Conservation (phyloP, 2,113 vertebrate genomes). For the Silurus glanis region DNA sequence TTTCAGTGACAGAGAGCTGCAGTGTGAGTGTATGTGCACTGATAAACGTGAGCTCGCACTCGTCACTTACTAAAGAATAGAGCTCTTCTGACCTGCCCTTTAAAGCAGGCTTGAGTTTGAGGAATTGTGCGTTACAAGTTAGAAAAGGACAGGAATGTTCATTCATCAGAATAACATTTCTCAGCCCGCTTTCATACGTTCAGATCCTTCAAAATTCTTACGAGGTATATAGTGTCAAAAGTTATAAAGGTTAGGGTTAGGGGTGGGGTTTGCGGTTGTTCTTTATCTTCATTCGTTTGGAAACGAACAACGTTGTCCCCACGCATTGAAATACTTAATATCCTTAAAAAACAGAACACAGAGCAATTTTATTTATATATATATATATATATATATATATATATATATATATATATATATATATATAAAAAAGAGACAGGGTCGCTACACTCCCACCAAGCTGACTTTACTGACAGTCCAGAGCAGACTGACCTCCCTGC, state of each 20-base stretch:
- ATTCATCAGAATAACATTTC: conserved; percentile 19
- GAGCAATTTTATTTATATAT: background rate
- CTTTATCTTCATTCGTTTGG: background rate
- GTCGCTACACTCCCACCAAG: background rate
- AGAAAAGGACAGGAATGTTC: conserved; percentile 5
- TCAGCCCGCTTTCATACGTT: background rate
- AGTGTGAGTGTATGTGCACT: conserved; percentile 25
- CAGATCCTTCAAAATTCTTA: background rate
- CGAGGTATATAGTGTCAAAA: too few species aligned
- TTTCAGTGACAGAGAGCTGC: conserved; percentile 33
- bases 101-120: conserved; percentile 16
- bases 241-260: background rate
- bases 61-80: conserved; percentile 37
- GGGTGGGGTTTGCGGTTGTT: background rate
- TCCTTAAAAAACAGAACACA: background rate
- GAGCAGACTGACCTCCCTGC: conserved; percentile 34
- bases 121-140: conserved; percentile 5
- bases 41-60: conserved; percentile 31
- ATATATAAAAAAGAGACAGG: background rate
- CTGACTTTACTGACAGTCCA: conserved; percentile 5
- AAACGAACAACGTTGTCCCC: background rate
- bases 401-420: too few species aligned
- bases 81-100: conserved; percentile 41
- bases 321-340: background rate
- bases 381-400: too few species aligned